A percentile compares a stretch with the other conserved stretches of the same genome.
These are phyloP conservation scores for Aethes cnicana DNA, from an alignment of 2,888 invertebrate genomes.

Conservation along the genomic window DNA sequence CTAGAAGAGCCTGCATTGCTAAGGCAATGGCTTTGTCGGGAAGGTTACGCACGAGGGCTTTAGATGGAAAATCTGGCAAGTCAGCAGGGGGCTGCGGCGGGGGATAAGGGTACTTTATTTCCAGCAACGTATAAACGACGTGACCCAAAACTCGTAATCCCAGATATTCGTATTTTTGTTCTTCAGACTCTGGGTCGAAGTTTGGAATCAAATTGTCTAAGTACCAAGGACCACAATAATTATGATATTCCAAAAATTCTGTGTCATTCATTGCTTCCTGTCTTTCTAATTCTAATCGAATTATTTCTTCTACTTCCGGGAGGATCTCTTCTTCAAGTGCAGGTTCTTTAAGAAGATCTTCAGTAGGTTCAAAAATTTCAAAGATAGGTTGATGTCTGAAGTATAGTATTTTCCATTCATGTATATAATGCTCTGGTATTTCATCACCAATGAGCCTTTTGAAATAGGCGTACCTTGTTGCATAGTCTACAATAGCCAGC, in stretches of 20 bases:
- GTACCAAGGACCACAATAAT: slow-evolving; percentile 79
- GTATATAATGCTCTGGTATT: slow-evolving; percentile 73
- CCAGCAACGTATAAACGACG: slow-evolving; percentile 77
- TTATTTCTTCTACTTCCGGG: slow-evolving; percentile 65
- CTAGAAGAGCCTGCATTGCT: slow-evolving; percentile 68
- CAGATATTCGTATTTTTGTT: slow-evolving; percentile 67
- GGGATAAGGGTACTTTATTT: slow-evolving; percentile 72
- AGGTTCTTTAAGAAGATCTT: slow-evolving; percentile 58
- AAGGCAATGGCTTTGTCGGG: slow-evolving; percentile 63
- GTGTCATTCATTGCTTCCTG: slow-evolving; percentile 78
- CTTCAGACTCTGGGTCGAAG: slow-evolving; percentile 65
- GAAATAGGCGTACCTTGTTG: slow-evolving; percentile 77
- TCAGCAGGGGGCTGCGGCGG: slow-evolving; percentile 55
- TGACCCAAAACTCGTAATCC: slow-evolving; percentile 75
- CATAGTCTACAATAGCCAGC: slow-evolving; percentile 80
- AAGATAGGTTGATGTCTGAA: slow-evolving; percentile 80
- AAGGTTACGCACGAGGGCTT: slow-evolving; percentile 69
- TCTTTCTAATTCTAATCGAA: slow-evolving; percentile 73
- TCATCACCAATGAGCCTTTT: slow-evolving; percentile 61
- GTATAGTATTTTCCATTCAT: slow-evolving; percentile 83
- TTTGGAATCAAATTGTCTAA: slow-evolving; percentile 69
- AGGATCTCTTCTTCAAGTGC: slow-evolving; percentile 49
- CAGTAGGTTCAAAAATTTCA: slow-evolving; percentile 68
- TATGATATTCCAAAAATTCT: slow-evolving; percentile 82
- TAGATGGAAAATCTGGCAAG: slow-evolving; percentile 61